Percentiles rank a stretch among this genome's conserved stretches.
Conservation (phyloP, 1,140 invertebrate species). For the Drosophila neocordata region DNA sequence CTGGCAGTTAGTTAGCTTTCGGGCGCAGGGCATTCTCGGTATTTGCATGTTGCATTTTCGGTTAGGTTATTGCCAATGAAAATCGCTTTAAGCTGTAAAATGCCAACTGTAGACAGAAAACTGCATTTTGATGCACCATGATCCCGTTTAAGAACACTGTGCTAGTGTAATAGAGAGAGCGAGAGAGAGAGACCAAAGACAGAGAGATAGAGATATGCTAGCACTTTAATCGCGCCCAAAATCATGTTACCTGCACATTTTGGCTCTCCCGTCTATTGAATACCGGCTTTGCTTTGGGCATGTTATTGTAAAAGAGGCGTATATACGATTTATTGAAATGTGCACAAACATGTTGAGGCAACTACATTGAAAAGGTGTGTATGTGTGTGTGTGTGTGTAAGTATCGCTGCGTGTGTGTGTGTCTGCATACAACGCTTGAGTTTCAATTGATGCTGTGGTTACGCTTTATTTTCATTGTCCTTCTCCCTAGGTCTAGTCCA, state of each 20-base stretch:
- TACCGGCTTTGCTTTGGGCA: constrained; percentile 59
- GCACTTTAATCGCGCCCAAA: constrained; percentile 64
- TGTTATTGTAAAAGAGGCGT: constrained; percentile 69
- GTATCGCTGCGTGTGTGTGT: constrained; percentile 32
- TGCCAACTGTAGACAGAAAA: constrained; percentile 43
- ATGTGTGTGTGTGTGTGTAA: constrained; percentile 45
- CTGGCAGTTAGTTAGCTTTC: constrained; percentile 67
- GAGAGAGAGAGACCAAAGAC: background rate
- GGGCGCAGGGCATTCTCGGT: constrained; percentile 38
- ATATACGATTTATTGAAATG: constrained; percentile 74
- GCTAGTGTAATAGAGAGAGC: background rate
- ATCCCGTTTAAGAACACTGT: constrained; percentile 11
- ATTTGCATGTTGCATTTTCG: constrained; percentile 49
- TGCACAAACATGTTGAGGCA: constrained; percentile 42
- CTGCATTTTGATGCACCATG: constrained; percentile 63
- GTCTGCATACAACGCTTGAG: constrained; percentile 55
- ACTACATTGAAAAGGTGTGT: constrained; percentile 73
- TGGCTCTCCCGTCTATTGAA: constrained; percentile 16
- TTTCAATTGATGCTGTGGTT: constrained; percentile 77
- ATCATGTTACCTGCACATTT: constrained; percentile 78
- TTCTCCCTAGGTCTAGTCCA: background rate
- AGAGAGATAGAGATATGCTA: constrained; percentile 5
- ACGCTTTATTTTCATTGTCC: constrained; percentile 75
- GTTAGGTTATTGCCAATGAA: constrained; percentile 73
- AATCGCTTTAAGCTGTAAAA: constrained; percentile 75